Evolutionary conservation across 2,113 vertebrate species (phyloP).

Genomic region (Echinops telfairi): DNA sequence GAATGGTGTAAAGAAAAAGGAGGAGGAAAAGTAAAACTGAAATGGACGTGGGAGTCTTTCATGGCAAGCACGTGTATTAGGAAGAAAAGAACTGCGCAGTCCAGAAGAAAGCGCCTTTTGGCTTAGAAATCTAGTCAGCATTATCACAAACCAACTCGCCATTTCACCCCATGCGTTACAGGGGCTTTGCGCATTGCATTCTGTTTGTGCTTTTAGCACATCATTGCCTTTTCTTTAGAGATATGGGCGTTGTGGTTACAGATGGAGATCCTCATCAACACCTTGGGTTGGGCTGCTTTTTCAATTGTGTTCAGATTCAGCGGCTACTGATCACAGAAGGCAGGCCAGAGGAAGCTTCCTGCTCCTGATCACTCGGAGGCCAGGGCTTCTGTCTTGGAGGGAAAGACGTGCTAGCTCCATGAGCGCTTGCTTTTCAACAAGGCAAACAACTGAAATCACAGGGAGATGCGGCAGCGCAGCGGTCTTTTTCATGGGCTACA

Average conservation of each 20-base stretch:
- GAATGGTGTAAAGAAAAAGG: too few relatives aligned
- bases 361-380: too few relatives aligned
- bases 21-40: too few relatives aligned
- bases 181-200: fast-evolving
- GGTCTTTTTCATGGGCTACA: too few relatives aligned
- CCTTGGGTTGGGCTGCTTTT: background rate
- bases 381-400: background rate
- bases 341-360: background rate
- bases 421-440: background rate
- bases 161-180: fast-evolving
- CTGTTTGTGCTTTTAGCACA: background rate
- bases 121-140: background rate
- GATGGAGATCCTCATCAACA: background rate
- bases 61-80: too few relatives aligned
- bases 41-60: too few relatives aligned
- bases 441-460: background rate
- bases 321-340: background rate
- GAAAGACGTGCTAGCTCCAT: background rate
- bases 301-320: background rate
- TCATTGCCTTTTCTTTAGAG: background rate
- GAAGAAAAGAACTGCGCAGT: too few relatives aligned
- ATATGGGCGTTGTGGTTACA: background rate
- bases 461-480: too few relatives aligned
- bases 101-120: background rate
- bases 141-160: fast-evolving